Percentiles rank a stretch among this genome's conserved stretches.
Evolutionary conservation across 2,113 vertebrate species (phyloP).

Genomic region (Balaeniceps rex): DNA sequence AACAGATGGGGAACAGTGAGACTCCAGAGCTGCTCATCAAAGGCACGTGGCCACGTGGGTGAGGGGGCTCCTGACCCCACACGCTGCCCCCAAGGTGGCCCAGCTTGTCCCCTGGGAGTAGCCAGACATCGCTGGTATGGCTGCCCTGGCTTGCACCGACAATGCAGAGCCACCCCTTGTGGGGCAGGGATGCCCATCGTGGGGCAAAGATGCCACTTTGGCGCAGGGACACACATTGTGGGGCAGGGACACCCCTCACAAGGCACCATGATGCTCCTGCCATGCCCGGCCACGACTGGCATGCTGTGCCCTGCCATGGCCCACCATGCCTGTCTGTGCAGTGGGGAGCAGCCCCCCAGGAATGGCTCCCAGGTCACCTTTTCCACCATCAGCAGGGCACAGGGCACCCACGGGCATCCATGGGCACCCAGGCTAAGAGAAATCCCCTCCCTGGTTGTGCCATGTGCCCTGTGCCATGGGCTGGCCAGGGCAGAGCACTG

Average conservation of each 20-base stretch:
- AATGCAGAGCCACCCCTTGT: neutral
- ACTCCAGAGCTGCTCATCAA: neutral
- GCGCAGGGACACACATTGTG: neutral
- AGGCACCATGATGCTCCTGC: neutral
- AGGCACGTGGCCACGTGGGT: fast-evolving
- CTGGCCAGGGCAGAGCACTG: neutral
- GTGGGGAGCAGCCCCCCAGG: neutral
- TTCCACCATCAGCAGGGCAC: fast-evolving
- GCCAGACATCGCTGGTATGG: neutral
- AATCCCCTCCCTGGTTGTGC: neutral
- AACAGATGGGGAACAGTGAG: fast-evolving
- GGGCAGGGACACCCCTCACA: neutral
- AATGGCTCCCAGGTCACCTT: neutral
- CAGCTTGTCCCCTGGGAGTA: too few species aligned
- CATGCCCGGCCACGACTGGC: neutral
- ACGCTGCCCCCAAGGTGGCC: neutral
- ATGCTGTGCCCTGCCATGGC: too few species aligned
- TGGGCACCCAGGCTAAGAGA: neutral
- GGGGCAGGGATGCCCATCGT: neutral
- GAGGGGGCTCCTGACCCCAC: neutral
- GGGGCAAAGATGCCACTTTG: neutral
- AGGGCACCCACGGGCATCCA: neutral
- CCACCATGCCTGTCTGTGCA: fast-evolving
- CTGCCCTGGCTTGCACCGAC: neutral
- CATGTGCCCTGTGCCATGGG: fast-evolving